phyloP scores from a whole-genome alignment of 2,888 invertebrate genomes.

The Zeuzera pyrina region DNA sequence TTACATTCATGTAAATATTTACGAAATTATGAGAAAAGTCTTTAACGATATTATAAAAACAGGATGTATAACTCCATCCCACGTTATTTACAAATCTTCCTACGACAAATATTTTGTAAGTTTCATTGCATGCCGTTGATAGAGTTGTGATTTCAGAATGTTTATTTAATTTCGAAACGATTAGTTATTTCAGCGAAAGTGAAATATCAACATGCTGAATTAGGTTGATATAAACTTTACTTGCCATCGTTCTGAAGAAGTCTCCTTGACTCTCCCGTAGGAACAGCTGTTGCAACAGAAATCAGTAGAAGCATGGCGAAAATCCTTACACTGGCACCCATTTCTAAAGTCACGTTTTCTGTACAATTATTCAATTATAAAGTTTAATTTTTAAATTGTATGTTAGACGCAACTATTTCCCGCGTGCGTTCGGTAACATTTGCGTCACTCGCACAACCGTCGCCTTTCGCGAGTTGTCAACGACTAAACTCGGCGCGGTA shows the following conservation, averaged over 20 bases:
- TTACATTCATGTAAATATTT: too few species aligned
- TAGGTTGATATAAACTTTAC: slow-evolving; percentile 13
- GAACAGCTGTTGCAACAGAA: slow-evolving; percentile 48
- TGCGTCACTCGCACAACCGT: slow-evolving; percentile 49
- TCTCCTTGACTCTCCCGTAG: slow-evolving; percentile 40
- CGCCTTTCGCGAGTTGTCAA: slow-evolving; percentile 38
- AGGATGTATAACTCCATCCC: too few species aligned
- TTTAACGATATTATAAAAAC: too few species aligned
- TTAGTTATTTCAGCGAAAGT: background rate
- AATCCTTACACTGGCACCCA: slow-evolving; percentile 64
- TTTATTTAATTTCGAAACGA: background rate
- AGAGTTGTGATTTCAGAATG: background rate
- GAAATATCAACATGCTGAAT: background rate
- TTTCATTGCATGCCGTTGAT: too few species aligned
- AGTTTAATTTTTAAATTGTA: background rate
- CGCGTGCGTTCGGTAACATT: slow-evolving; percentile 62
- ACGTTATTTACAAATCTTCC: too few species aligned
- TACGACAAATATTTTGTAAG: too few species aligned
- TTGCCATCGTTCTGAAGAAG: slow-evolving; percentile 40
- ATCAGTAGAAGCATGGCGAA: slow-evolving; percentile 46
- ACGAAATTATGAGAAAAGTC: too few species aligned
- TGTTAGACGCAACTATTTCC: slow-evolving; percentile 63
- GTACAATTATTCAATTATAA: slow-evolving; percentile 17
- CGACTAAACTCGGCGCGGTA: slow-evolving; percentile 51
- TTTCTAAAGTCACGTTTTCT: slow-evolving; percentile 36